These are phyloP conservation scores for Monochamus saltuarius DNA, from an alignment of 1,140 invertebrate species.

Conservation along the genomic window DNA sequence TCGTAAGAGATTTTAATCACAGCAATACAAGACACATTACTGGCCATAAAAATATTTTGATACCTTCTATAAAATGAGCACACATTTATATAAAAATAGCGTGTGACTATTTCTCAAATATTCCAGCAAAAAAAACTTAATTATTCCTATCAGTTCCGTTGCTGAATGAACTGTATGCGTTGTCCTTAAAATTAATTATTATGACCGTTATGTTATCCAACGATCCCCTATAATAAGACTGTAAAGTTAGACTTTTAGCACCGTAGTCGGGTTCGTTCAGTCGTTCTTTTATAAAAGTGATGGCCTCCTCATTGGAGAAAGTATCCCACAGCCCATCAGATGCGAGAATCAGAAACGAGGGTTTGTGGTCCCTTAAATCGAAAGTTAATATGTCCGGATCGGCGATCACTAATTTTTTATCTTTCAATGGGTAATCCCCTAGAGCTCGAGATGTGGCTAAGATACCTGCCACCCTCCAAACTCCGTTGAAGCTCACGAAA, in stretches of 20 bases:
- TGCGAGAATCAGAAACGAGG: constrained; percentile 87
- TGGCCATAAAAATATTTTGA: no score
- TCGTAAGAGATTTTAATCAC: background rate
- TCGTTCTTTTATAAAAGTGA: constrained; percentile 80
- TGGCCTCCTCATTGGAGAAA: constrained; percentile 91
- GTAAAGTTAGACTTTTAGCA: constrained; percentile 84
- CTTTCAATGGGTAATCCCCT: constrained; percentile 94
- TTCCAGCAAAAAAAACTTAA: background rate
- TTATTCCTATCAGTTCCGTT: background rate
- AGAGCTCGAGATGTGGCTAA: constrained; percentile 92
- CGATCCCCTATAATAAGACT: constrained; percentile 90
- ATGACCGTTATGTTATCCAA: constrained; percentile 95
- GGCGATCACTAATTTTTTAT: constrained; percentile 89
- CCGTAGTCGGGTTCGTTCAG: constrained; percentile 83
- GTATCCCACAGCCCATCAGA: constrained; percentile 97
- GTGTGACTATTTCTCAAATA: no score
- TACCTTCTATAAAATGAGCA: no score
- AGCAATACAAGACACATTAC: no score
- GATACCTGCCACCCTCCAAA: constrained; percentile 95
- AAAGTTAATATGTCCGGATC: constrained; percentile 96
- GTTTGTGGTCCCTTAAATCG: constrained; percentile 79
- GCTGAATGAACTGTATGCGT: constrained; percentile 33
- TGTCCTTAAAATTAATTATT: constrained; percentile 81
- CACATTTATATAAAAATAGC: no score
- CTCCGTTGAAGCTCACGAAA: constrained; percentile 92